phyloP scores from a whole-genome alignment of 2,113 vertebrate genomes.

The Chunga burmeisteri region DNA sequence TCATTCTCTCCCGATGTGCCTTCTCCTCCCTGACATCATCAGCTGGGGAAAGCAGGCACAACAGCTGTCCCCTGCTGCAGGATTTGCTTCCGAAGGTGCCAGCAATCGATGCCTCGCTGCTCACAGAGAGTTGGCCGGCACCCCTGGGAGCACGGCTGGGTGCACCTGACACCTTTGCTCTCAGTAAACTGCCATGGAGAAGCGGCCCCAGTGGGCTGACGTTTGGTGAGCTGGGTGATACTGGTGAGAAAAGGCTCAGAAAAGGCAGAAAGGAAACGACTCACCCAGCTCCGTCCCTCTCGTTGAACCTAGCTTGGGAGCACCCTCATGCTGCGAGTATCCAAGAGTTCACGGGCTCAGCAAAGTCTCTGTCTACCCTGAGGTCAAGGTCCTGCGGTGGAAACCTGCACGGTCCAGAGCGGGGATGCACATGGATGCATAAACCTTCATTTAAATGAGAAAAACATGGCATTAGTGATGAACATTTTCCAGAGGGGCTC shows the following conservation, averaged over 20 bases:
- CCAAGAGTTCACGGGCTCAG: not conserved
- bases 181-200: accelerated
- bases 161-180: not conserved
- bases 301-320: accelerated
- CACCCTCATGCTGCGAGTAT: accelerated
- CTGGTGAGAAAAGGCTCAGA: not conserved
- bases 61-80: not conserved
- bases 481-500: not conserved
- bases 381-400: not conserved
- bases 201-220: not conserved
- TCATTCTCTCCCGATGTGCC: not conserved
- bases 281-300: not conserved
- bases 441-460: not conserved
- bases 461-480: not conserved
- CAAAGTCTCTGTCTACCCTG: not conserved
- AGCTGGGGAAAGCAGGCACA: not conserved
- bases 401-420: not conserved
- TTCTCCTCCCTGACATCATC: not conserved
- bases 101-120: not conserved
- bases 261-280: not conserved
- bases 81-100: not conserved
- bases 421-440: not conserved
- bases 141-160: accelerated
- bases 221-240: not conserved
- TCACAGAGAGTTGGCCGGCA: not conserved